Percentiles rank a stretch among this genome's conserved stretches.
phyloP scores from a whole-genome alignment of 2,797 vertebrate species.

The Pogonophryne albipinna region DNA sequence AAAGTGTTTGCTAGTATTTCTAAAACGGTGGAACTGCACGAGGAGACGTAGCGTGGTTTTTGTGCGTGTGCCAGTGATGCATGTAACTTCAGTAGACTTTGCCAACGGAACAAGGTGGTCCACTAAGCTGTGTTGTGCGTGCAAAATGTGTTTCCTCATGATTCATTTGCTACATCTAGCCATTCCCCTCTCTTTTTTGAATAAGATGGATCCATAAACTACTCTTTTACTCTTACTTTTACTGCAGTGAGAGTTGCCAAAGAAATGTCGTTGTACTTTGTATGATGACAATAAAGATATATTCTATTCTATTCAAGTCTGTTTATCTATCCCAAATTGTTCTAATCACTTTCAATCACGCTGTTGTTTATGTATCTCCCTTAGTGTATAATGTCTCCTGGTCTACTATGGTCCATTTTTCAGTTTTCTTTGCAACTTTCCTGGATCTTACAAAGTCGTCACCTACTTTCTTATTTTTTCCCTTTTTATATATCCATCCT shows the following conservation, averaged over 20 bases:
- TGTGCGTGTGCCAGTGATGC: not conserved
- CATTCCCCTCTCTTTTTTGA: not conserved
- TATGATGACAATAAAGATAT: too few relatives aligned
- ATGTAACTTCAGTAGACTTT: conserved; percentile 52
- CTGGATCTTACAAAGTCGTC: not conserved
- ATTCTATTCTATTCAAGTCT: not conserved
- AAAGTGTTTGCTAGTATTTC: conserved; percentile 45
- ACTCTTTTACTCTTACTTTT: not conserved
- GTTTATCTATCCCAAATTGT: not conserved
- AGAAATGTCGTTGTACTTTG: too few relatives aligned
- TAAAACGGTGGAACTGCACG: not conserved
- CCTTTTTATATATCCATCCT: conserved; percentile 5
- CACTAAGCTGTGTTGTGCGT: conserved; percentile 51
- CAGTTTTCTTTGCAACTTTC: conserved; percentile 1
- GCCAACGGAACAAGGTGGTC: conserved; percentile 64
- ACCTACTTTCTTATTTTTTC: not conserved
- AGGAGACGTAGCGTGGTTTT: not conserved
- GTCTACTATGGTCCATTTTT: not conserved
- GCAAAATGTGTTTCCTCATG: conserved; percentile 43
- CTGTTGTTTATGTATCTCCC: not conserved
- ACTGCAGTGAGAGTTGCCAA: too few relatives aligned
- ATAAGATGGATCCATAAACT: conserved; percentile 18
- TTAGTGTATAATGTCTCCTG: not conserved
- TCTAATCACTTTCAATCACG: conserved; percentile 2
- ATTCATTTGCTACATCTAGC: conserved; percentile 45